Percentiles rank a stretch among this genome's conserved stretches.
Evolutionary conservation across 2,797 vertebrate genomes (phyloP).

Genomic region (Danio kyathit): DNA sequence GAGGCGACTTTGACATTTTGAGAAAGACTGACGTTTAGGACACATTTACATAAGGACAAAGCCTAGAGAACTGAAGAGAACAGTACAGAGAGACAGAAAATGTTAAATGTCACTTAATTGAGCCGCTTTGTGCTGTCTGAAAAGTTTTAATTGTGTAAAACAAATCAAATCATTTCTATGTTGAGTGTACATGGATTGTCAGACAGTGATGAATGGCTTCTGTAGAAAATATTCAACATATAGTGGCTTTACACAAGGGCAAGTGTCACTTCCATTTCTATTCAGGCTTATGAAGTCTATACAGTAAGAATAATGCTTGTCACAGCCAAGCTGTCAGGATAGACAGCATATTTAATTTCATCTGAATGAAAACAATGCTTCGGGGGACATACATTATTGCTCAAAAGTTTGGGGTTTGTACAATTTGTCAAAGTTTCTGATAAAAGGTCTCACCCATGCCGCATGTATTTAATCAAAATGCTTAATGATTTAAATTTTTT

Average conservation of each 20-base stretch:
- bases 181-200: slow-evolving; percentile 7
- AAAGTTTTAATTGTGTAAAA: slow-evolving; percentile 39
- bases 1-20: slow-evolving; percentile 68
- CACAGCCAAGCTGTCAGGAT: not conserved
- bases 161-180: not conserved
- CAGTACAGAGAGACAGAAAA: slow-evolving; percentile 57
- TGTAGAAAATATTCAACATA: not conserved
- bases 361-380: not conserved
- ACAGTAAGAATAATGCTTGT: not conserved
- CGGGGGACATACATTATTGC: not conserved
- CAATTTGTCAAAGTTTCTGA: not conserved
- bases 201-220: slow-evolving; percentile 4
- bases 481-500: no score
- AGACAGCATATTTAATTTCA: not conserved
- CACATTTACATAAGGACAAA: slow-evolving; percentile 71
- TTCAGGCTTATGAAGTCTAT: not conserved
- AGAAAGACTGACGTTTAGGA: slow-evolving; percentile 63
- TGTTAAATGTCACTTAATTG: slow-evolving; percentile 64
- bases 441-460: no score
- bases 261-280: not conserved
- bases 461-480: not conserved
- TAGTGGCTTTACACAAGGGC: not conserved
- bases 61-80: slow-evolving; percentile 51
- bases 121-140: slow-evolving; percentile 40
- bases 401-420: not conserved